Evolutionary conservation across 2,888 invertebrate species (phyloP).

Genomic region (Nebria brevicollis): DNA sequence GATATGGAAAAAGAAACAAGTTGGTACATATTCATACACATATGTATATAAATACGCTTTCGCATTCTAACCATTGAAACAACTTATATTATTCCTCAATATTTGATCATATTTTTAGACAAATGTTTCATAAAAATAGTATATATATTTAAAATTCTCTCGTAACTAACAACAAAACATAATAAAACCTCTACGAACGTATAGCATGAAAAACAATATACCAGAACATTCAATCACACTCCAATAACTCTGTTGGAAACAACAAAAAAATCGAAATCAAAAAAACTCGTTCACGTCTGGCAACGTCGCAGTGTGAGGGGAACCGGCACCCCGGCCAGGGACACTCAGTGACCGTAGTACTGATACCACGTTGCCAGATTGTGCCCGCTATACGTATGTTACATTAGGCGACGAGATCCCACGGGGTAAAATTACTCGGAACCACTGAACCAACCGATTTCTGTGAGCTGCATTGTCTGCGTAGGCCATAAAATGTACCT

Average conservation of each 20-base stretch:
- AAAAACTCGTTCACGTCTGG: constrained; percentile 15
- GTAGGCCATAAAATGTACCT: constrained; percentile 33
- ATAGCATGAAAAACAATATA: neutral
- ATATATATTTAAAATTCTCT: no score
- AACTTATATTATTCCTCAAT: no score
- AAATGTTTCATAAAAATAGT: no score
- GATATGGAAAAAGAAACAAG: constrained; percentile 26
- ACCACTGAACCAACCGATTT: constrained; percentile 34
- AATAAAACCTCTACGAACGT: neutral
- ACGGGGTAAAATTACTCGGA: constrained; percentile 4
- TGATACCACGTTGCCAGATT: constrained; percentile 10
- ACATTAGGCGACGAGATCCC: constrained; percentile 1
- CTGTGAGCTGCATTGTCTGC: constrained; percentile 21
- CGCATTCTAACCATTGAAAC: neutral
- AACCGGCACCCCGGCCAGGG: constrained; percentile 21
- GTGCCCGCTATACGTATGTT: neutral
- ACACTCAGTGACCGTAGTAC: constrained; percentile 26
- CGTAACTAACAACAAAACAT: no score
- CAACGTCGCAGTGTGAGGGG: constrained; percentile 29
- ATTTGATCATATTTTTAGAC: no score
- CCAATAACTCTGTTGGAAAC: neutral
- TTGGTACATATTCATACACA: neutral
- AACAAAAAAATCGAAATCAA: neutral
- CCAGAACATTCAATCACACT: neutral
- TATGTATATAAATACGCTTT: neutral